phyloP scores from a whole-genome alignment of 1,140 invertebrate species.

The Leptopilina boulardi region DNA sequence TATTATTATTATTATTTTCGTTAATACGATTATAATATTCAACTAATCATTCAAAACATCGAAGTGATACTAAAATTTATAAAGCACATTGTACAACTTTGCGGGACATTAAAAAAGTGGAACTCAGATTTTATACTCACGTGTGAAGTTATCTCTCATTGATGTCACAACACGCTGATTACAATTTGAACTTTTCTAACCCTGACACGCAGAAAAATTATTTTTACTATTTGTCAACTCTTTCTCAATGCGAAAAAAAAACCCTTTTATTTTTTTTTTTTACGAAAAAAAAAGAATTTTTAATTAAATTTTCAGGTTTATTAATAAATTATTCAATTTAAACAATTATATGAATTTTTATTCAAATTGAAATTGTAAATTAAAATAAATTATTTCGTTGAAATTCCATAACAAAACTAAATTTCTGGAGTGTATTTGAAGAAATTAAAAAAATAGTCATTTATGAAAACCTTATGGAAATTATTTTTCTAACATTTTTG shows the following conservation, averaged over 20 bases:
- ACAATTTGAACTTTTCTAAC: conserved; percentile 68
- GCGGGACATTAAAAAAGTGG: conserved; percentile 60
- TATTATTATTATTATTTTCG: conserved; percentile 39
- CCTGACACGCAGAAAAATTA: conserved; percentile 53
- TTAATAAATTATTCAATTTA: background rate
- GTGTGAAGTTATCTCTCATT: conserved; percentile 50
- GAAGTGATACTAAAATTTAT: conserved; percentile 27
- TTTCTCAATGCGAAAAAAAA: background rate
- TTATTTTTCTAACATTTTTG: conserved; percentile 45
- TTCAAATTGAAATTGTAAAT: background rate
- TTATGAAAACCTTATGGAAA: conserved; percentile 40
- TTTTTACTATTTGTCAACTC: conserved; percentile 28
- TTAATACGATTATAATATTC: conserved; percentile 36
- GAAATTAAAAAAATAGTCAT: conserved; percentile 13
- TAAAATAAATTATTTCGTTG: too few species aligned
- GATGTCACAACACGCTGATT: conserved; percentile 70
- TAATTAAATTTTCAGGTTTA: background rate
- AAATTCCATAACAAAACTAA: too few species aligned
- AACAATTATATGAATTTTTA: background rate
- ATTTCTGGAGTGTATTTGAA: background rate
- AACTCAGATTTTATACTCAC: conserved; percentile 67
- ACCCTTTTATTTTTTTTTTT: background rate
- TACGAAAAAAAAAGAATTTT: too few species aligned
- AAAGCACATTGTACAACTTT: conserved; percentile 37
- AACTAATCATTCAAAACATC: background rate